Base-by-base conservation (phyloP, 2,113 vertebrate genomes). In the Perccottus glenii region DNA sequence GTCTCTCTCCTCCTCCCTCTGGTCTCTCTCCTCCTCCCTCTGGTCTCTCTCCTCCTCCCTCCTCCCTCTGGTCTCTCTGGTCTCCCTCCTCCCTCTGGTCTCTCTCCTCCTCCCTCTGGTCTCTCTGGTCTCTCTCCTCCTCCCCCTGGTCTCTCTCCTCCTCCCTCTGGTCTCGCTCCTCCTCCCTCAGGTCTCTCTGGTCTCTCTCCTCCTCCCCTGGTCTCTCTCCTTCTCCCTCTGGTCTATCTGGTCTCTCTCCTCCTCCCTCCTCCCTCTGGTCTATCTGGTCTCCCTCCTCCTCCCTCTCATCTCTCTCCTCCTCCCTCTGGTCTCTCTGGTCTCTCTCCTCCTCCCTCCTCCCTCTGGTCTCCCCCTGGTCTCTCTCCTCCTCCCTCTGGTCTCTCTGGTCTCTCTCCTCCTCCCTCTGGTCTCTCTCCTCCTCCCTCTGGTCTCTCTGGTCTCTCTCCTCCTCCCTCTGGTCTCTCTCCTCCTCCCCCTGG, bases 221-320 rank as follows among this genome's bases (percentile, higher is more conserved):
- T 33, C 46, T 60, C 51, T 16, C 69, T 70, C 50, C 72, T 55
- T 52, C 52, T 60, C 38, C 46, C n/a, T 49, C 42, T 15, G 14
- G 19, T 38, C 36, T 44, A 58, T 33, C 3, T 0, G 19, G 45
- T 36, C n/a, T 40, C 12, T 59, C 19, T 36, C 44, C 47, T 27
- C 19, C 19, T 27, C 19, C 62, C 55, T 47, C 11, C 32, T 0
- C 0, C 38, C 14, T 9, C 44, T 53, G 46, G 7, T 56, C 3
- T 40, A 48, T 36, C 51, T 27, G 19, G 19, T 27, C 19, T 27
- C 19, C 19, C 50, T 27, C 52, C 55, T 48, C 16, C 70, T 70
- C 51, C 68, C 50, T 60, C 67, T 64, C 52, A 55, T 66, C 75
- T 15, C 16, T 55, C 52, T 51, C 52, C 33, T 33, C 58, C 63